Evolutionary conservation across 2,797 vertebrate genomes (phyloP).

Genomic region (Peromyscus attwateri): DNA sequence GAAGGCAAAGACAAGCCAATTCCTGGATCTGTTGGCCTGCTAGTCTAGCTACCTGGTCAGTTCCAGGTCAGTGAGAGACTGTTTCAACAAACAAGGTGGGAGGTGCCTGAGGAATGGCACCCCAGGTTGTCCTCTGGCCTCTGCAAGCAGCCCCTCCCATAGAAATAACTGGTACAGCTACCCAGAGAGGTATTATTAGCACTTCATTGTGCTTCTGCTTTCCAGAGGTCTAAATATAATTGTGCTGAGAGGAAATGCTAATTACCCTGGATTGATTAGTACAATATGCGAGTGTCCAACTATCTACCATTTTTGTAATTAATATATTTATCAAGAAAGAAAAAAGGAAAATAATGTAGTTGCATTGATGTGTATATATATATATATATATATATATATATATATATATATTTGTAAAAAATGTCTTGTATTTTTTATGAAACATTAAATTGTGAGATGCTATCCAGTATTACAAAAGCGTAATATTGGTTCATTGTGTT

Average conservation of each 20-base stretch:
- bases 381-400: background rate
- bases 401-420: background rate
- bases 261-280: background rate
- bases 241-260: background rate
- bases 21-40: background rate
- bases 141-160: background rate
- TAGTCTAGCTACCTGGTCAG: background rate
- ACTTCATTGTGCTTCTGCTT: slow-evolving; percentile 10
- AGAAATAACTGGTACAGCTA: background rate
- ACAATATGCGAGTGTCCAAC: background rate
- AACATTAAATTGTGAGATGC: background rate
- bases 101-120: background rate
- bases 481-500: background rate
- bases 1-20: background rate
- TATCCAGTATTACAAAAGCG: slow-evolving; percentile 21
- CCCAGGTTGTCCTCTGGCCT: background rate
- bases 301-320: background rate
- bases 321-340: background rate
- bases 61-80: background rate
- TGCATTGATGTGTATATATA: background rate
- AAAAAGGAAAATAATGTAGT: background rate
- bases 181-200: background rate
- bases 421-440: slow-evolving; percentile 33
- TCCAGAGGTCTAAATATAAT: slow-evolving; percentile 16
- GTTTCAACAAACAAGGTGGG: background rate